A percentile compares a stretch with the other conserved stretches of the same genome.
phyloP scores from a whole-genome alignment of 2,888 invertebrate species.

The Sesia apiformis region DNA sequence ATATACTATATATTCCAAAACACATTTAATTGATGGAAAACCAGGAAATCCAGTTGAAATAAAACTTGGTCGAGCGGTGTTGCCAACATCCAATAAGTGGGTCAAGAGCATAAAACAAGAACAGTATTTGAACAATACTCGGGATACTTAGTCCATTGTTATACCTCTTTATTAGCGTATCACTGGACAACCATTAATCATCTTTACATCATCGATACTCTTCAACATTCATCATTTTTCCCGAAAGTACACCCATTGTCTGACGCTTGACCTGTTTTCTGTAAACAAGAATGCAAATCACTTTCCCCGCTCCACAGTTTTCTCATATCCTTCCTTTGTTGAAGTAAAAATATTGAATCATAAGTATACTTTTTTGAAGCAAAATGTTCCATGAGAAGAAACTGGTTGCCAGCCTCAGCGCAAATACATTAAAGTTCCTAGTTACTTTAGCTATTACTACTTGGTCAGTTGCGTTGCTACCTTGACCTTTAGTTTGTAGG shows the following conservation, averaged over 20 bases:
- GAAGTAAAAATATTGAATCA: neutral
- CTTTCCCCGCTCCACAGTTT: slow-evolving; percentile 17
- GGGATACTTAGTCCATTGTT: slow-evolving; percentile 20
- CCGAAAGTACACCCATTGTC: slow-evolving; percentile 22
- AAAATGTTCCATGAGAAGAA: too few species aligned
- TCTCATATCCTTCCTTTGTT: slow-evolving; percentile 2
- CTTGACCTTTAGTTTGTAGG: too few species aligned
- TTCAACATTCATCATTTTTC: slow-evolving; percentile 28
- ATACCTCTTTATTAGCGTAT: slow-evolving; percentile 48
- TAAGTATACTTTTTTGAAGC: too few species aligned
- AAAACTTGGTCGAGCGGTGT: neutral
- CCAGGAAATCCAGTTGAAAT: too few species aligned
- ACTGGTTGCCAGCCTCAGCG: too few species aligned
- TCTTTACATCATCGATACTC: slow-evolving; percentile 30
- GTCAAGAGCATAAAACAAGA: slow-evolving; percentile 56
- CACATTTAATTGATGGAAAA: too few species aligned
- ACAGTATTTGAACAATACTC: slow-evolving; percentile 27
- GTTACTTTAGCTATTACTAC: too few species aligned
- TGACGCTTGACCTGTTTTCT: slow-evolving; percentile 28
- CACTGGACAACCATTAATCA: slow-evolving; percentile 49
- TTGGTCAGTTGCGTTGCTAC: too few species aligned
- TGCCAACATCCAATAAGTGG: slow-evolving; percentile 40
- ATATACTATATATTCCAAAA: too few species aligned
- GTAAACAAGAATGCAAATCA: slow-evolving; percentile 34
- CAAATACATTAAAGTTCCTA: too few species aligned